Evolutionary conservation across 1,140 invertebrate species (phyloP).

Genomic region (Meloidogyne exigua): DNA sequence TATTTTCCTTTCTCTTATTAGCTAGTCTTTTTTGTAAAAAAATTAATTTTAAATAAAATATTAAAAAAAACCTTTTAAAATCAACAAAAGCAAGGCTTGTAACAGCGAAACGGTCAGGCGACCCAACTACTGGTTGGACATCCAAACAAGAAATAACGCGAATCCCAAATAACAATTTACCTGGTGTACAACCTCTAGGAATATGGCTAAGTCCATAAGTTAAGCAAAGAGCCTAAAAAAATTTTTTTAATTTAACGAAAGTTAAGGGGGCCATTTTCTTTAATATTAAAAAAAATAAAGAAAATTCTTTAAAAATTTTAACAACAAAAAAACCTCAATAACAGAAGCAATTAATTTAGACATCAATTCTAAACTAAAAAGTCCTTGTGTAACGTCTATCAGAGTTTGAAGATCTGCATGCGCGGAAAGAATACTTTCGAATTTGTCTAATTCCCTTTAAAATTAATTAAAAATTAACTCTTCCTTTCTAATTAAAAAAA

Average conservation of each 20-base stretch:
- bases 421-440: conserved; percentile 38
- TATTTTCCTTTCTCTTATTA: too few relatives aligned
- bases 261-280: too few relatives aligned
- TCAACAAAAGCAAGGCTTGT: conserved; percentile 35
- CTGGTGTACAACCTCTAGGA: conserved; percentile 42
- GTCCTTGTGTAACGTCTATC: conserved; percentile 50
- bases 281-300: conserved; percentile 9
- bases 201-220: conserved; percentile 30
- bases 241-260: too few relatives aligned
- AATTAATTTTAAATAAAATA: too few relatives aligned
- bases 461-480: neutral
- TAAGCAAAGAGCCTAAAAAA: conserved; percentile 43
- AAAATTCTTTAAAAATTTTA: neutral
- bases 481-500: conserved; percentile 12
- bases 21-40: too few relatives aligned
- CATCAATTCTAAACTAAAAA: conserved; percentile 48
- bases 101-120: conserved; percentile 35
- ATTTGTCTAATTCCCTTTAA: conserved; percentile 51
- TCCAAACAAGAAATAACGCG: conserved; percentile 41
- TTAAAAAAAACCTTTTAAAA: conserved; percentile 40
- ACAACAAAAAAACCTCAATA: conserved; percentile 30
- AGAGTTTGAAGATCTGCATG: conserved; percentile 45
- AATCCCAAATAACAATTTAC: conserved; percentile 40
- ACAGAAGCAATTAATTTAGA: conserved; percentile 45
- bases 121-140: conserved; percentile 32